Percentiles rank a stretch among this genome's conserved stretches.
phyloP scores from a whole-genome alignment of 2,113 vertebrate genomes.

The Oreochromis tanganicae region DNA sequence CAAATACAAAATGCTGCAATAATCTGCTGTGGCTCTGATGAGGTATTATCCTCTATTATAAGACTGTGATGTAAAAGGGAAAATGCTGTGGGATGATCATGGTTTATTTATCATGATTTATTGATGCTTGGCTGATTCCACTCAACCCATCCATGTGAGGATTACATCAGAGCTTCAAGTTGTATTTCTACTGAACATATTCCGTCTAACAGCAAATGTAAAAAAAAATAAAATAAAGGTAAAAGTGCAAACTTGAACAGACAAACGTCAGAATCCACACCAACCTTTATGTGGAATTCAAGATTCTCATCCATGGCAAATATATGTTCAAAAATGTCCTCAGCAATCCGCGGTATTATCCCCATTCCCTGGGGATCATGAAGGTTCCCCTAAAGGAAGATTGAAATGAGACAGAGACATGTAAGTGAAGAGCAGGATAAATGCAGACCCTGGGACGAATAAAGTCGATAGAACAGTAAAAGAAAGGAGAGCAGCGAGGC shows the following conservation, averaged over 20 bases:
- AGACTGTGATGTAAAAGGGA: background rate
- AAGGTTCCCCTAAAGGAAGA: conserved; percentile 78
- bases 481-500: background rate
- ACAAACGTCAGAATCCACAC: background rate
- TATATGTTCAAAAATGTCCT: conserved; percentile 93
- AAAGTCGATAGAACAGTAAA: background rate
- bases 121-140: conserved; percentile 11
- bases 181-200: background rate
- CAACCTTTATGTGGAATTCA: conserved; percentile 92
- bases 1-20: background rate
- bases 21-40: background rate
- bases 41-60: conserved; percentile 19
- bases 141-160: background rate
- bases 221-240: background rate
- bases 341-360: conserved; percentile 90
- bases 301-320: conserved; percentile 94
- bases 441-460: conserved; percentile 1
- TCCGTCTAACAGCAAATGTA: background rate
- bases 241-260: background rate
- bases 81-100: conserved; percentile 9
- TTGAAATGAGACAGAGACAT: background rate
- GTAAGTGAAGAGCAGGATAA: background rate
- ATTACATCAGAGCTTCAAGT: conserved; percentile 2
- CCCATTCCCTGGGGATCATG: conserved; percentile 89
- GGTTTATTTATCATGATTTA: conserved; percentile 31